These are phyloP conservation scores for Rhyzopertha dominica DNA, from an alignment of 1,140 invertebrate species.

Conservation along the genomic window DNA sequence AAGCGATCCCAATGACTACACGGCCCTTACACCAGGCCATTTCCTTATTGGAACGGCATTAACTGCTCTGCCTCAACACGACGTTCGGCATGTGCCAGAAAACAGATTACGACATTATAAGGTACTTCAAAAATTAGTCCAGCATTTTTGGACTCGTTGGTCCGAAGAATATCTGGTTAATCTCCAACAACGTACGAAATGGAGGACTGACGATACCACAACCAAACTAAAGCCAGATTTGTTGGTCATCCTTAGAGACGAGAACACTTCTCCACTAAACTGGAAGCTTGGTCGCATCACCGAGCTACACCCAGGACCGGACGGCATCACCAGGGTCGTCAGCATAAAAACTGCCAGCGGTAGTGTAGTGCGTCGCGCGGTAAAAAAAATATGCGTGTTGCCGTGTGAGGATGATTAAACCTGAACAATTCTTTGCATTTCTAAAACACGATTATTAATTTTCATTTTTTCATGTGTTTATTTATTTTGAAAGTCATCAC, in stretches of 20 bases:
- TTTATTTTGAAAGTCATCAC: too few species aligned
- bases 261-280: neutral
- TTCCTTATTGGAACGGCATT: slow-evolving; percentile 40
- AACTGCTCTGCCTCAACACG: slow-evolving; percentile 18
- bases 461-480: too few species aligned
- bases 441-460: too few species aligned
- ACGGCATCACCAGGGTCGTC: slow-evolving; percentile 15
- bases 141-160: slow-evolving; percentile 27
- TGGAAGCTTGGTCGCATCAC: slow-evolving; percentile 4
- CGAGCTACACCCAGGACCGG: slow-evolving; percentile 5
- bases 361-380: too few species aligned
- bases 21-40: slow-evolving; percentile 39
- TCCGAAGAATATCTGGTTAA: slow-evolving; percentile 19
- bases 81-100: neutral
- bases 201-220: too few species aligned
- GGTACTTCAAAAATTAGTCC: slow-evolving; percentile 11
- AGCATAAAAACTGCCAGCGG: slow-evolving; percentile 16
- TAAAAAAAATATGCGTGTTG: too few species aligned
- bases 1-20: slow-evolving; percentile 28
- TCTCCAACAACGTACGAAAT: slow-evolving; percentile 11
- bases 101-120: slow-evolving; percentile 10
- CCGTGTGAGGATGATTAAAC: too few species aligned
- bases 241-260: too few species aligned
- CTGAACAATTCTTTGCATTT: too few species aligned
- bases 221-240: too few species aligned